Conservation (phyloP, 1,140 invertebrate genomes). For the Musca domestica region DNA sequence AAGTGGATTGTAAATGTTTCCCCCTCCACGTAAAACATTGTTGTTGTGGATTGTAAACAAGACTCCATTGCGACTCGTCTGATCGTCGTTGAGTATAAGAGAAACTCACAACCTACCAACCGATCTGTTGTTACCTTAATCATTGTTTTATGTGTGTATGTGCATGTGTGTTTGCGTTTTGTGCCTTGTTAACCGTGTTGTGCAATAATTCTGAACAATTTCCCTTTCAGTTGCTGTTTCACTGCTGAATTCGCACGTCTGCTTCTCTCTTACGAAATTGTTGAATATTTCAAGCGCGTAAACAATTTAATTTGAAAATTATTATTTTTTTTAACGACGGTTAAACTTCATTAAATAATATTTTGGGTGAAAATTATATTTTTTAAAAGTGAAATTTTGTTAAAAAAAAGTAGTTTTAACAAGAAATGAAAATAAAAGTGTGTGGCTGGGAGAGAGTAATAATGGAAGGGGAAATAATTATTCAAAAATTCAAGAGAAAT, state of each 20-base stretch:
- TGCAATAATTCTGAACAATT: slow-evolving; percentile 23
- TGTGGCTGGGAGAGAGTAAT: too few relatives aligned
- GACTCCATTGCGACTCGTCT: neutral
- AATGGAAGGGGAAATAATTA: too few relatives aligned
- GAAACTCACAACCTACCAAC: neutral
- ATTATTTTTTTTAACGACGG: too few relatives aligned
- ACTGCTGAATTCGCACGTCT: slow-evolving; percentile 24
- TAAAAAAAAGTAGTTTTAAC: too few relatives aligned
- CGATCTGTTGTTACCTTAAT: neutral
- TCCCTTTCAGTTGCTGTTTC: slow-evolving; percentile 24
- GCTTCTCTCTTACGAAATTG: too few relatives aligned
- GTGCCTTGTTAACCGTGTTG: neutral
- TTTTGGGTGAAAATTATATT: too few relatives aligned
- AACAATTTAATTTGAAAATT: neutral
- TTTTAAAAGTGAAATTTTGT: too few relatives aligned
- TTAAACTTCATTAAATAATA: too few relatives aligned
- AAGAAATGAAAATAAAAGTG: too few relatives aligned
- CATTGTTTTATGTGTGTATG: neutral
- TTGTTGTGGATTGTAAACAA: neutral
- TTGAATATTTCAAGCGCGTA: neutral
- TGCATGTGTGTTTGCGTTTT: neutral
- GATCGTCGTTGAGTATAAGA: neutral
- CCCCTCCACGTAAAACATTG: too few relatives aligned
- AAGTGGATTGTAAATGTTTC: too few relatives aligned
- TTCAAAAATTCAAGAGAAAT: too few relatives aligned